Conservation (phyloP, 2,113 vertebrate genomes). For the Gnathonemus longibarbis region DNA sequence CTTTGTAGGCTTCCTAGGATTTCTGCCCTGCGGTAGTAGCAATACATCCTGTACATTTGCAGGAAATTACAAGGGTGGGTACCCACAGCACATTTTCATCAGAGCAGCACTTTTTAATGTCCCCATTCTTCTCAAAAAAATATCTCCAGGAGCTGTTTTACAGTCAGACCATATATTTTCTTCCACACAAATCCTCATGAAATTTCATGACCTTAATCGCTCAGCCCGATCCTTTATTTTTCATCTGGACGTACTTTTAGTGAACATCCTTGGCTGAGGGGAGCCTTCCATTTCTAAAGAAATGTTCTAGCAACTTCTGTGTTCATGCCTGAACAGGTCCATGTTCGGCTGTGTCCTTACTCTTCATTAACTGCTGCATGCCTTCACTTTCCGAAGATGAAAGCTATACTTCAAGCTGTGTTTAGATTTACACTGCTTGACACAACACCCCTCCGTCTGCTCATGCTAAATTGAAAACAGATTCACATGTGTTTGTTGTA, state of each 20-base stretch:
- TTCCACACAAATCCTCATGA: slow-evolving; percentile 11
- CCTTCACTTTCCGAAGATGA: background rate
- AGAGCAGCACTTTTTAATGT: background rate
- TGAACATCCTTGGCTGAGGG: background rate
- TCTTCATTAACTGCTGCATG: background rate
- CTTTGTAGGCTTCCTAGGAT: background rate
- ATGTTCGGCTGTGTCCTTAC: background rate
- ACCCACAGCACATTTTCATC: background rate
- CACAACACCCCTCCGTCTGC: background rate
- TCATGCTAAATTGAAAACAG: background rate
- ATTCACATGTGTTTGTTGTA: background rate
- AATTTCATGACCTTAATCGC: background rate
- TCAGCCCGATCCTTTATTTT: slow-evolving; percentile 8
- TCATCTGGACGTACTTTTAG: background rate
- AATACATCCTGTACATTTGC: background rate
- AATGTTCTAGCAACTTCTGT: background rate
- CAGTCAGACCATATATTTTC: background rate
- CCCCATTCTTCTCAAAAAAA: background rate
- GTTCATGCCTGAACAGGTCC: background rate
- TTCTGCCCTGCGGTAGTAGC: background rate
- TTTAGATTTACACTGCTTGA: background rate
- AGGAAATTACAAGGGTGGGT: background rate
- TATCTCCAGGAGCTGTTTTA: background rate
- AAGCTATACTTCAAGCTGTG: background rate
- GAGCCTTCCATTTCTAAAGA: background rate